Base-by-base conservation (phyloP, 2,888 invertebrate species). In the Tribolium freemani region DNA sequence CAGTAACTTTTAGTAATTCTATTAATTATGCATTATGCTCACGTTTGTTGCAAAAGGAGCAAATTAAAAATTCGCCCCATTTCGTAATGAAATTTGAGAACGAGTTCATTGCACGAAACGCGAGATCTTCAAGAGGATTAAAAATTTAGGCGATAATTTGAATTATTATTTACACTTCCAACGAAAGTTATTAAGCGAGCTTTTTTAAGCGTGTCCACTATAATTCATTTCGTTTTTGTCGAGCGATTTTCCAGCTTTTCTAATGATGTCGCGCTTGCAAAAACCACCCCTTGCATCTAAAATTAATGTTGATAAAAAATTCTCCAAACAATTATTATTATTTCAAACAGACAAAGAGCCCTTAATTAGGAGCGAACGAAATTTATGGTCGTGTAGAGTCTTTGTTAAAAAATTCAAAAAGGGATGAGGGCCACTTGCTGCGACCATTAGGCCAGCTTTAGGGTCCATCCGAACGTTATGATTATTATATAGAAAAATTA, bases 401-500 rank as follows among this genome's bases (percentile, higher is more conserved):
- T 60, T 48, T 60, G 60, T 48, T 60, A 48, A 60, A 60, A 60
- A 48, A 48, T 60, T 60, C 48, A 60, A 46, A 26, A 10, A 60
- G 48, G 26, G 30, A 46, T 11, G 30, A 60, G 30, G 46, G 26
- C 48, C 60, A 60, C 48, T 60, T 48, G 21, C 48, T 3, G 30
- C 48, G 26, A 10, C 30, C 48, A 48, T 60, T 60, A 60, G 20
- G 21, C 9, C 45, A 60, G 46, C 26, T 60, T 60, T 60, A 60
- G 46, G 9, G 60, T 60, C 60, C 60, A n/a, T n/a, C n/a, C n/a
- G n/a, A n/a, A n/a, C n/a, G 38, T 57, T 57, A 57, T 57, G 57
- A 48, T 60, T 46, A 60, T 60, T 60, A 48, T 60, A 60, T 58
- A 21, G 46, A 21, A 46, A 58, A 58, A 58, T 58, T 58, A 61